Conservation (phyloP, 2,113 vertebrate species). For the Parotia lawesii region DNA sequence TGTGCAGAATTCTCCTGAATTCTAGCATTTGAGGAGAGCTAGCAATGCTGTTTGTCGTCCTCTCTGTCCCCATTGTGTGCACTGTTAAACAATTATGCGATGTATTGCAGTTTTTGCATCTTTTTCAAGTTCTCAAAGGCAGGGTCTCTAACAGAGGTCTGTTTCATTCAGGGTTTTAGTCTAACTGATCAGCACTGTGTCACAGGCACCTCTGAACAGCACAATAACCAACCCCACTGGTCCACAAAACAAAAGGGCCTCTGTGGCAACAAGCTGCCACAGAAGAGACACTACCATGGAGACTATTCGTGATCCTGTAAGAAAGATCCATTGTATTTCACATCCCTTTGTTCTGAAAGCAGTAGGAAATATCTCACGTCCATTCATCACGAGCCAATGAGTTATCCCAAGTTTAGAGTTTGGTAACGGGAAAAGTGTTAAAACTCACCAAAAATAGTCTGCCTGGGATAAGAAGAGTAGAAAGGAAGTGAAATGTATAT, state of each 20-base stretch:
- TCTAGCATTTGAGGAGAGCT: neutral
- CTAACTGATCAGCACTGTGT: conserved; percentile 39
- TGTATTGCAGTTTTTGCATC: neutral
- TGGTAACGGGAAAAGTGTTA: neutral
- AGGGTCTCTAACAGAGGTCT: conserved; percentile 16
- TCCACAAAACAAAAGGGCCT: conserved; percentile 59
- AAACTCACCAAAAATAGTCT: neutral
- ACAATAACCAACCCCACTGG: conserved; percentile 59
- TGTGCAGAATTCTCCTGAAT: neutral
- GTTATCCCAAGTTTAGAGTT: neutral
- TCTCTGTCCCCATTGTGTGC: neutral
- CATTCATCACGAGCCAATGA: conserved; percentile 34
- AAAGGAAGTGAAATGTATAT: neutral
- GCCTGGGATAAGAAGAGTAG: neutral
- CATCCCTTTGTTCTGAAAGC: conserved; percentile 46
- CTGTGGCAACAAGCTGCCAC: conserved; percentile 58
- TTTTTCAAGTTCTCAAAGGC: conserved; percentile 23
- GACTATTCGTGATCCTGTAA: conserved; percentile 55
- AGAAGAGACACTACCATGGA: conserved; percentile 60
- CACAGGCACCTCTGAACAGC: conserved; percentile 42
- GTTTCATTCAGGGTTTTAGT: conserved; percentile 27
- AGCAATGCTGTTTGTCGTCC: neutral
- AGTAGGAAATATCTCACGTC: conserved; percentile 50
- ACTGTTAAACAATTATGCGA: neutral
- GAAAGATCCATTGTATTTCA: conserved; percentile 58